Evolutionary conservation across 2,888 invertebrate genomes (phyloP), one percentile per base, ranked within the genome.

Genomic region (Dusona sp.): DNA sequence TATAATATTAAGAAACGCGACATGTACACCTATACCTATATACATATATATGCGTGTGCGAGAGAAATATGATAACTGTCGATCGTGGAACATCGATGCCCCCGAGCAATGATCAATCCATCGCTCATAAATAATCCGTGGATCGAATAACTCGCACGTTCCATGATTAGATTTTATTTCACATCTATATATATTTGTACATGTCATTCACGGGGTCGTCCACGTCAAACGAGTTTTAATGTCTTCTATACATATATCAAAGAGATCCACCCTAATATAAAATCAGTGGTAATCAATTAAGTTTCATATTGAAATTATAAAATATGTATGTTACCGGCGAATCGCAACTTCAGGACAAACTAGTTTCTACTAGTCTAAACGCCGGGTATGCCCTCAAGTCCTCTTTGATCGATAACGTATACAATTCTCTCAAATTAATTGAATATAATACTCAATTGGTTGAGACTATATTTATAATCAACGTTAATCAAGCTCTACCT

Each of bases 71-170:
- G 83, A 83, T 83, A 83, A 83, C 77, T 83, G 80, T 83, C 78
- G 80, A 83, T 80, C 83, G 73, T 78, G 61, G 83, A 80, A 83
- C 80, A 86, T 86, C 83, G 80, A 83, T 86, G 83, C 83, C 86
- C 83, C 77, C 80, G 77, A 83, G 86, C 86, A 80, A 68, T 68
- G 77, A 81, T 86, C 83, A 64, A 78, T 73, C 83, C 75, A 75
- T 64, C 19, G 83, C 64, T 83, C 80, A 70, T 83, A 81, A 86
- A 86, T 86, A 77, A 86, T 67, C 67, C 77, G 13, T 79, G 80
- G 73, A 80, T 83, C 83, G 73, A 86, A 83, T 86, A 73, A 83
- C 80, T 86, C 78, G 70, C 57, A 45, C 72, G 73, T 81, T 72
- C 51, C 73, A 70, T 54, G 73, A 80, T 67, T 80, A 73, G 73